Base-by-base conservation (phyloP, 2,888 invertebrate genomes). In the Willowsia nigromaculata region DNA sequence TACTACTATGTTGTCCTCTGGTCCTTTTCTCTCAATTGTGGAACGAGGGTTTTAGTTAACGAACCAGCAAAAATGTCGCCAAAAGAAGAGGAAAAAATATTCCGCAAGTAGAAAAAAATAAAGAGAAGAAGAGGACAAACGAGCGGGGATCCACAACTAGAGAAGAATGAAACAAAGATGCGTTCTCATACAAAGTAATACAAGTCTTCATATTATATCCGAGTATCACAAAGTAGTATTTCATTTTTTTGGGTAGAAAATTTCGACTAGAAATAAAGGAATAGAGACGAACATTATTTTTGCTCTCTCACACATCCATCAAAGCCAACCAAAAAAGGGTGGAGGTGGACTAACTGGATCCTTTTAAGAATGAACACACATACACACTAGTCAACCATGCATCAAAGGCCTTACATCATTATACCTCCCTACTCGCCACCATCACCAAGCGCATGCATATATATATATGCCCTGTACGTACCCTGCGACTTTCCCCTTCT, bases 281-380 rank as follows among this genome's bases (percentile, higher is more conserved):
- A 53, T 18, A 68, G 50, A 50, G 18, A 62, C 59, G 84, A 84
- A 74, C 88, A 88, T 82, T 88, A 88, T 88, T 88, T 87, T 74
- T 53, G 83, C n/a, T 88, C 76, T 37, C 83, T 82, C 71, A 62
- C 84, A 88, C 83, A 88, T 87, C 87, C 87, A 87, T 88, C 88
- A 88, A 88, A 88, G 88, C 88, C 82, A 88, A 82, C 40, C 68
- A 87, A 86, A 80, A 87, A 82, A 82, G 87, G 87, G 83, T 83
- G 65, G 78, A 43, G 65, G 87, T 87, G 81, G 82, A 87, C 86
- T 78, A 86, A 68, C 71, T 59, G 56, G 74, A 74, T 81, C 65
- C 78, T 47, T 87, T 81, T 71, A 87, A 76, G 71, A 59, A 33
- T 68, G 56, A 18, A 76, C 85, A 37, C 68, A 43, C 47, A 37